A percentile compares a stretch with the other conserved stretches of the same genome.
Conservation (phyloP, 2,888 invertebrate genomes). For the Julus scanicus region DNA sequence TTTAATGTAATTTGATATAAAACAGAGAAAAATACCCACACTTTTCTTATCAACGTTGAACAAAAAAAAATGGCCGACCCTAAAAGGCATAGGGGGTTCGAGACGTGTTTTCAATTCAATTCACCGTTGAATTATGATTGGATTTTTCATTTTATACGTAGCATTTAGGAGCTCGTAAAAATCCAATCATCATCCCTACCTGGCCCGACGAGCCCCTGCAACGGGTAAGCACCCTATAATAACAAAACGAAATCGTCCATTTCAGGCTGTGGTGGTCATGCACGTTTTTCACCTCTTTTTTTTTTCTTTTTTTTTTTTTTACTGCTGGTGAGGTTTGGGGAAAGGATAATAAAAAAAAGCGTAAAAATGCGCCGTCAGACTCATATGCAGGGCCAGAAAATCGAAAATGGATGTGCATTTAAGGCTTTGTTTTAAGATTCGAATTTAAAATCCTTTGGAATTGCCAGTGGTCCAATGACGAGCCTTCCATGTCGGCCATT, state of each 20-base stretch:
- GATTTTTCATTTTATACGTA: constrained; percentile 40
- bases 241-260: constrained; percentile 40
- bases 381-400: neutral
- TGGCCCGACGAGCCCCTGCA: neutral
- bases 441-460: neutral
- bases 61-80: neutral
- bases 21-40: neutral
- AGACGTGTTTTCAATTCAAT: constrained; percentile 36
- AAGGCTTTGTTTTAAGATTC: neutral
- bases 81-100: neutral
- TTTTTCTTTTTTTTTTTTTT: constrained; percentile 16
- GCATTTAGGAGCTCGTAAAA: constrained; percentile 45
- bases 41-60: neutral
- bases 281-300: constrained; percentile 16
- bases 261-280: constrained; percentile 36
- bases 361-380: constrained; percentile 25
- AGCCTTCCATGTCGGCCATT: neutral
- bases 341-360: constrained; percentile 11
- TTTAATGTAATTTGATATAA: constrained; percentile 14
- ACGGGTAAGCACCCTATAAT: constrained; percentile 43
- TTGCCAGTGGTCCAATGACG: neutral
- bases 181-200: constrained; percentile 37
- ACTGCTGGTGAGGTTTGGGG: neutral
- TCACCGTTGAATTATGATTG: constrained; percentile 40
- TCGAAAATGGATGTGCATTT: neutral